These are phyloP conservation scores for Salpingus planirostris DNA, from an alignment of 2,888 invertebrate genomes.

Conservation along the genomic window DNA sequence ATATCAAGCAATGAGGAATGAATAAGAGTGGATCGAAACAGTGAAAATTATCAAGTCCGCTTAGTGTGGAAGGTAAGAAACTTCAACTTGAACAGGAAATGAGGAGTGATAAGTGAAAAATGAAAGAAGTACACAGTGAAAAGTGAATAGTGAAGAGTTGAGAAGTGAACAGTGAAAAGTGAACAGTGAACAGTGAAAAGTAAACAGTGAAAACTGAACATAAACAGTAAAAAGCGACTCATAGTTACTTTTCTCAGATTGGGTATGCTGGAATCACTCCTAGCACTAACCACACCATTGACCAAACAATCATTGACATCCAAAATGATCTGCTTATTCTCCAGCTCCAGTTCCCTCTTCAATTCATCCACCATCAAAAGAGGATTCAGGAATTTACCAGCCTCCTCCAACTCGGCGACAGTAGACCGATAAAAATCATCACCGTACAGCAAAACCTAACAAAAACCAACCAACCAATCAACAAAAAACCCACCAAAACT, in stretches of 20 bases:
- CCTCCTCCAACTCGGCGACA: conserved; percentile 24
- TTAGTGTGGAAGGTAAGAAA: no score
- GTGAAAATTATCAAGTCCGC: no score
- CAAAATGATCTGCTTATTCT: conserved; percentile 29
- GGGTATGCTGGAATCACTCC: conserved; percentile 14
- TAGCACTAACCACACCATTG: conserved; percentile 29
- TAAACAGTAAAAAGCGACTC: no score
- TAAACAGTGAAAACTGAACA: no score
- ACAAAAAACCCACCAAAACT: background rate
- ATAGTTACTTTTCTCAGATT: conserved; percentile 12
- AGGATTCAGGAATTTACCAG: conserved; percentile 24
- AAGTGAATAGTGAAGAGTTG: no score
- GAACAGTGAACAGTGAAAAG: no score
- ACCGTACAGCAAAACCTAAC: conserved; percentile 37
- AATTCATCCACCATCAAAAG: conserved; percentile 34
- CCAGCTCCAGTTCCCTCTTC: conserved; percentile 33
- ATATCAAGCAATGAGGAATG: no score
- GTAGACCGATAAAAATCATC: conserved; percentile 40
- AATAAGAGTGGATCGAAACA: no score
- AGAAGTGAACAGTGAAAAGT: no score
- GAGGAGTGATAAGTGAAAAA: no score
- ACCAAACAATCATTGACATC: conserved; percentile 33
- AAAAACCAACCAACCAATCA: conserved; percentile 4
- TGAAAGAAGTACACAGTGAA: no score
- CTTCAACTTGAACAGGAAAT: no score